Conservation (phyloP, 1,140 invertebrate species). For the Pseudomyrmex cubaensis region DNA sequence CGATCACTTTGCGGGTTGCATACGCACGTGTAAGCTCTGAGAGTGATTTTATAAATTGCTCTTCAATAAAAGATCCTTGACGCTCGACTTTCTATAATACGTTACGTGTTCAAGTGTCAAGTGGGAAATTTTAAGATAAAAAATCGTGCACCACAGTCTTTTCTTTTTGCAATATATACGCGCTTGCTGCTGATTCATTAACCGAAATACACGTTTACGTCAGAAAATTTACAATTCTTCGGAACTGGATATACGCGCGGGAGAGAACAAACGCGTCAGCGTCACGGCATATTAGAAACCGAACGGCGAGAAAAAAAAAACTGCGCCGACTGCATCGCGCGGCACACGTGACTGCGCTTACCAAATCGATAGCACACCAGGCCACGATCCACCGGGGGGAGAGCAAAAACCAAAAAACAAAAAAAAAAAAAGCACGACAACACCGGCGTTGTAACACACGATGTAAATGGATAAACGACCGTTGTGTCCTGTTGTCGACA, state of each 20-base stretch:
- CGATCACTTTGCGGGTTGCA: not conserved
- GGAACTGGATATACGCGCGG: not conserved
- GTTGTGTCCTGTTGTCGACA: too few relatives aligned
- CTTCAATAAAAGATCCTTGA: constrained; percentile 8
- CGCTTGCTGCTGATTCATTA: not conserved
- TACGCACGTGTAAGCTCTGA: not conserved
- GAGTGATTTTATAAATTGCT: constrained; percentile 2
- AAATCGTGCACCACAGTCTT: not conserved
- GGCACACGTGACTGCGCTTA: constrained; percentile 13
- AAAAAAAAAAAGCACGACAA: not conserved
- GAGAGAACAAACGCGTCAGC: not conserved
- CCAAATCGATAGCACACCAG: constrained; percentile 41
- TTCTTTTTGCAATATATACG: not conserved
- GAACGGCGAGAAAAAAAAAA: constrained; percentile 13
- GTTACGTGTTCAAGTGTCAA: too few relatives aligned
- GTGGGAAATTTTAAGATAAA: not conserved
- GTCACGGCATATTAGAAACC: not conserved
- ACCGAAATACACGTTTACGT: not conserved
- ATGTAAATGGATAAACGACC: not conserved
- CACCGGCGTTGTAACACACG: not conserved
- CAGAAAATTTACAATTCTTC: not conserved
- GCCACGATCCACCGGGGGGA: not conserved
- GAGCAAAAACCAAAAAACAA: too few relatives aligned
- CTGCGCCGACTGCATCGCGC: not conserved
- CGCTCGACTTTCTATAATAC: not conserved